Conservation (phyloP, 2,888 invertebrate genomes). For the Ichneumoninae sp. region DNA sequence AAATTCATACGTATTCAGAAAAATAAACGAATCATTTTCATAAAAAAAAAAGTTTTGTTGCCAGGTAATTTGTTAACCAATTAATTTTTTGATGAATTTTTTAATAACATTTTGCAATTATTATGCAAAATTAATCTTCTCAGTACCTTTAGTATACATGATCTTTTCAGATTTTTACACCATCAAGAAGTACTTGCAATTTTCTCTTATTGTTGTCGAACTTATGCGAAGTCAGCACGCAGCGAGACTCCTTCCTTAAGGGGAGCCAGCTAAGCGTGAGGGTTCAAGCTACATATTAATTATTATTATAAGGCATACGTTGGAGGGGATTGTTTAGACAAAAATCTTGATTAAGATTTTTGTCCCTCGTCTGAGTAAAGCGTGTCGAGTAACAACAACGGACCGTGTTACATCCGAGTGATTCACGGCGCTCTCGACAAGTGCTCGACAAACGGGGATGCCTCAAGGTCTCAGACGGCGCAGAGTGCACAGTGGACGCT, state of each 20-base stretch:
- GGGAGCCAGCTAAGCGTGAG: neutral
- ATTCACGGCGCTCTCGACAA: constrained; percentile 49
- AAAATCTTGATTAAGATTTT: neutral
- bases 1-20: too few relatives aligned
- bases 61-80: too few relatives aligned
- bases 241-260: neutral
- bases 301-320: neutral
- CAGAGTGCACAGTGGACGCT: neutral
- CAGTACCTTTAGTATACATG: too few relatives aligned
- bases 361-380: constrained; percentile 22
- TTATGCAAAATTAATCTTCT: too few relatives aligned
- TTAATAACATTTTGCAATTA: too few relatives aligned
- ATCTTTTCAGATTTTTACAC: too few relatives aligned
- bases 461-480: constrained; percentile 45
- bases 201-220: too few relatives aligned
- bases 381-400: constrained; percentile 25
- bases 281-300: constrained; percentile 34
- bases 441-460: constrained; percentile 54
- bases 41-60: too few relatives aligned
- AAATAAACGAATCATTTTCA: too few relatives aligned
- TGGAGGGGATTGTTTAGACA: neutral
- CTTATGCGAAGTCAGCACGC: too few relatives aligned
- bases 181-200: too few relatives aligned
- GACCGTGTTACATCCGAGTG: constrained; percentile 16
- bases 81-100: too few relatives aligned